Evolutionary conservation across 2,113 vertebrate genomes (phyloP).

Genomic region (Haemorhous mexicanus): DNA sequence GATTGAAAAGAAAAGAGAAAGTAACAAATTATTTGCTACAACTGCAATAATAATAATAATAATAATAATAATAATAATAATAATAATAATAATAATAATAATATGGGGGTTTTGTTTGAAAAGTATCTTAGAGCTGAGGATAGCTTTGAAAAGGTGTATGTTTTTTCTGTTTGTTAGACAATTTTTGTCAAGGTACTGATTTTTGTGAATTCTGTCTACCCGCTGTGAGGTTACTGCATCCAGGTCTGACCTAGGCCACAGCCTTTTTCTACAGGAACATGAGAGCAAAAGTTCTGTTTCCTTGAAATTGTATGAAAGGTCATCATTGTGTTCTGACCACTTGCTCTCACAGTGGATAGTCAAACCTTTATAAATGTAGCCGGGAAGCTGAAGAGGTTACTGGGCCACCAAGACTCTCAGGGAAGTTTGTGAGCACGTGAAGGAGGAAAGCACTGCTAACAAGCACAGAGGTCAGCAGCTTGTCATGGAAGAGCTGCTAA

Average conservation of each 20-base stretch:
- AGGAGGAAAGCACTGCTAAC: not conserved
- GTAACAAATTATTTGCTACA: not conserved
- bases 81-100: not conserved
- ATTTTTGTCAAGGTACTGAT: not conserved
- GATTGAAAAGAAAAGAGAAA: not conserved
- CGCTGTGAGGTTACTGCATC: not conserved
- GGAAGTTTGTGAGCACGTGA: not conserved
- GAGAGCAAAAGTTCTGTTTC: not conserved
- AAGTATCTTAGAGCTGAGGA: not conserved
- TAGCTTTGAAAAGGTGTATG: not conserved
- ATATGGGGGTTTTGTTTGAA: not conserved
- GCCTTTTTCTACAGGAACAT: not conserved
- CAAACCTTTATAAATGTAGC: not conserved
- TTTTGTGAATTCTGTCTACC: not conserved
- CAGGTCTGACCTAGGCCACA: not conserved
- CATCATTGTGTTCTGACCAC: not conserved
- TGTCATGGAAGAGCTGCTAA: not conserved
- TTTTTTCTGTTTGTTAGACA: not conserved
- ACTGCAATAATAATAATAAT: not conserved
- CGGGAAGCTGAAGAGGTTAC: not conserved
- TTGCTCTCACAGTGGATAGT: not conserved
- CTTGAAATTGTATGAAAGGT: not conserved
- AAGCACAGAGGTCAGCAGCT: not conserved
- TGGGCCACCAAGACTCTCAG: not conserved
- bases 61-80: not conserved